Base-by-base conservation (phyloP, 2,888 invertebrate genomes). In the Synergus gifuensis region DNA sequence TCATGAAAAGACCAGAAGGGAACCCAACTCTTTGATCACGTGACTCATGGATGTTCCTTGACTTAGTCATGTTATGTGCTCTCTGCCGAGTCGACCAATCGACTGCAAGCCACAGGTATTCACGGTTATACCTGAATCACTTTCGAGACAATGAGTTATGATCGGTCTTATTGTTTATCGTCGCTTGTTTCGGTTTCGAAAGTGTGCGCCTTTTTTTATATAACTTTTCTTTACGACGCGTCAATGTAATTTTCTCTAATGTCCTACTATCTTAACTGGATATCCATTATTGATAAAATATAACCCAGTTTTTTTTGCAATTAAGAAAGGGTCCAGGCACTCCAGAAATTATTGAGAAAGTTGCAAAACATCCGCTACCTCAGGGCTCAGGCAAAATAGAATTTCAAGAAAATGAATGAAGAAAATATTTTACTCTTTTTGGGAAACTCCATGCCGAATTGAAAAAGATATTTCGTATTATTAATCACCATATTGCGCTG, bases 31-130 rank as follows among this genome's bases (percentile, higher is more conserved):
- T 64, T 85, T 49, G 63, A 58, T 42, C 83, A 82, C 83, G 86
- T 87, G 87, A 87, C 84, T 87, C 87, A 87, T 81, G 85, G 84
- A 83, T 83, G 82, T 85, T 85, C 85, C 81, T 83, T 87, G 86
- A 83, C 84, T 83, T 83, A 86, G 85, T 86, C 87, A 84, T 82
- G 54, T n/a, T 54, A 44, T 69, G 73, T 46, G 46, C 49, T 69
- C 46, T 69, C 14, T 9, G 49, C 22, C n/a, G 36, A 54, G 49
- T 28, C 46, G 28, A 16, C 36, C 46, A 69, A 69, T 67, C 67
- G 69, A 69, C 69, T 69, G 14, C 49, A 69, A 67, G 67, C 67
- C 49, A 49, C 49, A 73, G 73, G 49, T 73, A 73, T 69, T 49
- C 46, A 69, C 36, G 28, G 54, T 73, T 73, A 54, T 54, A 49